Conservation (phyloP, 2,888 invertebrate species). For the Entomobrya proxima region DNA sequence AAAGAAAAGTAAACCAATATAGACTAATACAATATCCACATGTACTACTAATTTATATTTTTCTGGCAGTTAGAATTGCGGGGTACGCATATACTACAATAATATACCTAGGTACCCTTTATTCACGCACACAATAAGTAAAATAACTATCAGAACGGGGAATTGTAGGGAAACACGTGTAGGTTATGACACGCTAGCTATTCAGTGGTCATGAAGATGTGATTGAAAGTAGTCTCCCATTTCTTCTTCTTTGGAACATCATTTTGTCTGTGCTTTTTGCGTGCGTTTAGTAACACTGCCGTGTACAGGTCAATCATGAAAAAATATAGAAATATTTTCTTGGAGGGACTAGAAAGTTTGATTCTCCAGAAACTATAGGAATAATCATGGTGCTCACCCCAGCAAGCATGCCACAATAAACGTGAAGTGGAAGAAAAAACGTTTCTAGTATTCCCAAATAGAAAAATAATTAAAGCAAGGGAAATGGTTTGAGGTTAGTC, state of each 20-base stretch:
- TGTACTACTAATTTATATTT: too few species aligned
- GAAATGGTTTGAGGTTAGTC: constrained; percentile 8
- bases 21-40: too few species aligned
- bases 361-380: background rate
- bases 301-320: constrained; percentile 1
- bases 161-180: too few species aligned
- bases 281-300: background rate
- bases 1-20: background rate
- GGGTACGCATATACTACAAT: too few species aligned
- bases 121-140: too few species aligned
- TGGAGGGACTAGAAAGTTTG: background rate
- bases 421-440: background rate
- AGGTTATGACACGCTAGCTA: too few species aligned
- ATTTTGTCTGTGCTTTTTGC: background rate
- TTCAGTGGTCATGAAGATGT: too few species aligned
- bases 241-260: background rate
- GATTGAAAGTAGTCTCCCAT: too few species aligned
- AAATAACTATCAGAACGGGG: too few species aligned
- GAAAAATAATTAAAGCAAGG: constrained; percentile 30
- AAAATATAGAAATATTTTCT: background rate
- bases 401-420: background rate
- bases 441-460: background rate
- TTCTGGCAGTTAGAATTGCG: too few species aligned
- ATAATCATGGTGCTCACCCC: background rate
- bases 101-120: too few species aligned